Evolutionary conservation across 2,797 vertebrate genomes (phyloP).

Genomic region (Acipenser oxyrinchus): DNA sequence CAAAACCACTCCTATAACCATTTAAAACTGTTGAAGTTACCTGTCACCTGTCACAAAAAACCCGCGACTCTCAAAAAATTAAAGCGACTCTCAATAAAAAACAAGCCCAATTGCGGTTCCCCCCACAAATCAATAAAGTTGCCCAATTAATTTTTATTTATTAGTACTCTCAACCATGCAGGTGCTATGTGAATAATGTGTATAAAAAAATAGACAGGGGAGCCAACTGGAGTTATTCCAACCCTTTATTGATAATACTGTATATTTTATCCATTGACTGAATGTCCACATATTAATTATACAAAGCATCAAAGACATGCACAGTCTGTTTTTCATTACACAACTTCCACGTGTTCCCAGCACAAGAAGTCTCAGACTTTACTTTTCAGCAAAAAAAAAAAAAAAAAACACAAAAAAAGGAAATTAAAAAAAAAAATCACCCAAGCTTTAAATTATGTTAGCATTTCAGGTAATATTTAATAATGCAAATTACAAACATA

Average conservation of each 20-base stretch:
- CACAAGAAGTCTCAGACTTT: conserved; percentile 59
- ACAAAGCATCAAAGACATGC: conserved; percentile 75
- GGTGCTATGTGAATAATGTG: too few relatives aligned
- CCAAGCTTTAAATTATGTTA: conserved; percentile 57
- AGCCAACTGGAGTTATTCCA: conserved; percentile 31
- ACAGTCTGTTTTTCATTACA: conserved; percentile 46
- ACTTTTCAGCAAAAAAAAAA: conserved; percentile 36
- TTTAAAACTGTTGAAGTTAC: too few relatives aligned
- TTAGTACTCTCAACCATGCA: too few relatives aligned
- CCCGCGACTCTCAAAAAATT: too few relatives aligned
- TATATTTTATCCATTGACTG: conserved; percentile 76
- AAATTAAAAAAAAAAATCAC: conserved; percentile 28
- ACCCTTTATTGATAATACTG: conserved; percentile 78
- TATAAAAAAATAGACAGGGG: conserved; percentile 17
- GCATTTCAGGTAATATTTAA: conserved; percentile 41
- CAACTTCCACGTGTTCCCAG: conserved; percentile 61
- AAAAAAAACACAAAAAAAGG: conserved; percentile 13
- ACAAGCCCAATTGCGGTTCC: too few relatives aligned
- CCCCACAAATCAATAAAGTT: too few relatives aligned
- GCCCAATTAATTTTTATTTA: too few relatives aligned
- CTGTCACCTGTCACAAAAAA: too few relatives aligned
- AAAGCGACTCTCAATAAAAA: too few relatives aligned
- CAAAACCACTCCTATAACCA: too few relatives aligned
- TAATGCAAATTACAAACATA: conserved; percentile 37
- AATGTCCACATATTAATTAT: conserved; percentile 60